These are phyloP conservation scores for Leuctra nigra DNA, from an alignment of 2,888 invertebrate genomes.

Conservation along the genomic window DNA sequence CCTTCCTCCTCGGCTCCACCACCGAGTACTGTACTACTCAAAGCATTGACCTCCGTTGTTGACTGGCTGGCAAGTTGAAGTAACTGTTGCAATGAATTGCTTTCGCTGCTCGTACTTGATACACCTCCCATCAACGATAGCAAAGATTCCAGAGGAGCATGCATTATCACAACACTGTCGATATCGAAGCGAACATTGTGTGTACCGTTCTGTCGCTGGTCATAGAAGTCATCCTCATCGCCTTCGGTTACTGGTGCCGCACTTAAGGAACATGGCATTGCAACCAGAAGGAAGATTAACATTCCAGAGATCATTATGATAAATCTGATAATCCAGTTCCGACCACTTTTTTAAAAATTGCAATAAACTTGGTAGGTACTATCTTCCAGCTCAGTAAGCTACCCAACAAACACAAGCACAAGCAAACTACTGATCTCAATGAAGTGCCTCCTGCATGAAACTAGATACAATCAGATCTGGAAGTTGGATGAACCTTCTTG, in stretches of 20 bases:
- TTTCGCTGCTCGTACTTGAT: not conserved
- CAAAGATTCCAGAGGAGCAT: not conserved
- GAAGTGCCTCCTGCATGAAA: not conserved
- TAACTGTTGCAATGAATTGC: not conserved
- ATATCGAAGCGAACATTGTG: slow-evolving; percentile 8
- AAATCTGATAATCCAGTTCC: no score
- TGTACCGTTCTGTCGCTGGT: slow-evolving; percentile 12
- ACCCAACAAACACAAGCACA: no score
- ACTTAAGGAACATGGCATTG: not conserved
- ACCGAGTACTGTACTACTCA: no score
- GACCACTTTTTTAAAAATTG: no score
- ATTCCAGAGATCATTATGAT: not conserved
- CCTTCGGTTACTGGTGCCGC: no score
- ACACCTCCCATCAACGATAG: not conserved
- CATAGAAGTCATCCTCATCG: not conserved
- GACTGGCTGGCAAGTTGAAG: not conserved
- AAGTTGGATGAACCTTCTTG: not conserved
- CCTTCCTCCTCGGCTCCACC: no score
- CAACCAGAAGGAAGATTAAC: not conserved
- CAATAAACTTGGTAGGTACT: no score
- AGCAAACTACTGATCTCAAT: no score
- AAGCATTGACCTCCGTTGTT: no score
- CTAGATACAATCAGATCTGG: not conserved
- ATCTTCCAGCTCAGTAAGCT: no score
- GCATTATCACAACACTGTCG: slow-evolving; percentile 9